phyloP scores from a whole-genome alignment of 1,140 invertebrate species.

The Harpegnathos saltator region DNA sequence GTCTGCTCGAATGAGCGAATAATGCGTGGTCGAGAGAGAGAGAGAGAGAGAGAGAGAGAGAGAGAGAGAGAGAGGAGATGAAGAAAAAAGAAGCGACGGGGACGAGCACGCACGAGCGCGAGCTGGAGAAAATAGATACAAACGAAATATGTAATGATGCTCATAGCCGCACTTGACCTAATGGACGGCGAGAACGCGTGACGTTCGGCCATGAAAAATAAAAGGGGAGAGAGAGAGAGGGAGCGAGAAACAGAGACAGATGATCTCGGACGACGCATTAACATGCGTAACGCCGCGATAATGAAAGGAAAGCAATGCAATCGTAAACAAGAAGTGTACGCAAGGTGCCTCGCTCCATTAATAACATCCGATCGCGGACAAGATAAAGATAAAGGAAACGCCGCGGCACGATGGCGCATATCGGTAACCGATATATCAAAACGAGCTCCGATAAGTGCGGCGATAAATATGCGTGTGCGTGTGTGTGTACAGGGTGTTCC shows the following conservation, averaged over 20 bases:
- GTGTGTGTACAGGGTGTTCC: not conserved
- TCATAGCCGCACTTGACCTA: constrained; percentile 52
- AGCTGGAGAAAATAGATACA: constrained; percentile 10
- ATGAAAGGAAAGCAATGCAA: constrained; percentile 4
- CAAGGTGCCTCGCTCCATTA: constrained; percentile 29
- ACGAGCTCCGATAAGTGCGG: constrained; percentile 1
- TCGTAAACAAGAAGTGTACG: constrained; percentile 20
- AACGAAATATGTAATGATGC: not conserved
- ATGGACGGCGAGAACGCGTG: not conserved
- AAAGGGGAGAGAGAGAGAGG: not conserved
- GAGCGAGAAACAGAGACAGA: not conserved
- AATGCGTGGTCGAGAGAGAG: not conserved
- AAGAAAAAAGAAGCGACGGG: not conserved
- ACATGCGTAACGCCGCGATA: not conserved
- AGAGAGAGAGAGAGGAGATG: not conserved
- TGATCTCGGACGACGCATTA: not conserved
- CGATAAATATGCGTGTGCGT: not conserved
- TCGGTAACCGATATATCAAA: constrained; percentile 25
- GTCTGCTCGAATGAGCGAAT: not conserved
- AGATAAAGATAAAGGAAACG: constrained; percentile 41
- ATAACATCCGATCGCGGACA: constrained; percentile 40
- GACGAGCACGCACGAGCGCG: not conserved
- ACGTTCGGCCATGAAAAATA: constrained; percentile 26
- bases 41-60: no score
- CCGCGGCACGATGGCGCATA: not conserved